These are phyloP conservation scores for Novumbra hubbsi DNA, from an alignment of 2,797 vertebrate species.

Conservation along the genomic window DNA sequence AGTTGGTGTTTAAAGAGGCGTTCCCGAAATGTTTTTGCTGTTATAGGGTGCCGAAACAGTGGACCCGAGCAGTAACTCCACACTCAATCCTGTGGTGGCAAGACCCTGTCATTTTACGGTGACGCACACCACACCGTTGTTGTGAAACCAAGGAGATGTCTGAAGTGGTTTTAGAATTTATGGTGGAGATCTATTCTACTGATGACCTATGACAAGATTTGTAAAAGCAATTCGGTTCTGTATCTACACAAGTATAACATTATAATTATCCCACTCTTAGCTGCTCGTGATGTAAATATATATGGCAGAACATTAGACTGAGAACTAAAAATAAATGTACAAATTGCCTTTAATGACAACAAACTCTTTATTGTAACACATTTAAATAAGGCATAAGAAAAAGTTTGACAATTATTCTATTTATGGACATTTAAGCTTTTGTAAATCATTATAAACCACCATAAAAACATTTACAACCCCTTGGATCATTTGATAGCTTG, in stretches of 20 bases:
- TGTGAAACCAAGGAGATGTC: constrained; percentile 34
- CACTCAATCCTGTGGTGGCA: constrained; percentile 40
- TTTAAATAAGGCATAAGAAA: too few species aligned
- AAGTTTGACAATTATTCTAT: too few species aligned
- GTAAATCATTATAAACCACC: too few species aligned
- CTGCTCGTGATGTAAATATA: background rate
- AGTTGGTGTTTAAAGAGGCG: constrained; percentile 39
- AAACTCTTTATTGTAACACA: background rate
- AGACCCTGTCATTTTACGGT: constrained; percentile 46
- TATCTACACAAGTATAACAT: background rate
- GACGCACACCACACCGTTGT: constrained; percentile 27
- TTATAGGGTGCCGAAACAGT: constrained; percentile 36
- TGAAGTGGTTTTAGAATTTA: constrained; percentile 15
- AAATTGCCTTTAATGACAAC: constrained; percentile 16
- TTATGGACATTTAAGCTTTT: too few species aligned
- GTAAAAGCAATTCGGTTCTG: background rate
- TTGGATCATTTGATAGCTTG: too few species aligned
- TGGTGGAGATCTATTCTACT: background rate
- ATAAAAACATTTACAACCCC: too few species aligned
- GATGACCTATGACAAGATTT: background rate
- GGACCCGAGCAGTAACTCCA: constrained; percentile 41
- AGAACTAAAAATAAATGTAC: constrained; percentile 1
- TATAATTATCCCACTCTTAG: background rate
- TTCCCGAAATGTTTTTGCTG: background rate
- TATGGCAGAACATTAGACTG: background rate